These are phyloP conservation scores for Larimichthys crocea DNA, from an alignment of 2,113 vertebrate species.

Conservation along the genomic window DNA sequence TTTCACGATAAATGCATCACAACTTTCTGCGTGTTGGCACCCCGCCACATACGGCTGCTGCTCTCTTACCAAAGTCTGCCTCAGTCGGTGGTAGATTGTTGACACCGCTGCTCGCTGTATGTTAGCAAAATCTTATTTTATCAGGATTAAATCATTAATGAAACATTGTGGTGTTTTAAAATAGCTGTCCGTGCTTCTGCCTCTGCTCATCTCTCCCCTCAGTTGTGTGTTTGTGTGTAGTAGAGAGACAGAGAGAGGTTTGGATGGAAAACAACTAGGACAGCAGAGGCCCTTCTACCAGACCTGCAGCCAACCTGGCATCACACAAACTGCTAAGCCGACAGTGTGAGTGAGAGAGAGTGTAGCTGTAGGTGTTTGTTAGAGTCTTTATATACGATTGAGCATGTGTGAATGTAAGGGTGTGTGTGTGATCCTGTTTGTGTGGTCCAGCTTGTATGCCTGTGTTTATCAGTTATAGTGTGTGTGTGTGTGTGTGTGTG, in stretches of 20 bases:
- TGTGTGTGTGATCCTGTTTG: conserved; percentile 22
- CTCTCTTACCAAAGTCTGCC: too few species aligned
- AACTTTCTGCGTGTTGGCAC: not conserved
- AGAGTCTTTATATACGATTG: not conserved
- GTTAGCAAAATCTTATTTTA: not conserved
- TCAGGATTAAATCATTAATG: not conserved
- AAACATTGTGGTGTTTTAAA: conserved; percentile 27
- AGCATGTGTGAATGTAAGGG: not conserved
- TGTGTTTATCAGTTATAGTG: not conserved
- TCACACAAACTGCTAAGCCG: conserved; percentile 44
- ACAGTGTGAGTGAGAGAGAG: not conserved
- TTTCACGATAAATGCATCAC: not conserved
- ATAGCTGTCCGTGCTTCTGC: conserved; percentile 12
- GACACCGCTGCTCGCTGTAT: not conserved
- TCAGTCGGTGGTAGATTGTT: not conserved
- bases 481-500: conserved; percentile 1
- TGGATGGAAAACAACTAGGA: conserved; percentile 68
- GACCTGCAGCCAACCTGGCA: conserved; percentile 69
- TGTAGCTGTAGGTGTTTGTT: conserved; percentile 2
- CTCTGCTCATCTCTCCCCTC: not conserved
- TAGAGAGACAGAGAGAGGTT: not conserved
- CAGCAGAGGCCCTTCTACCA: conserved; percentile 53
- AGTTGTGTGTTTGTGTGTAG: not conserved
- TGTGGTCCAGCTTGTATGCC: not conserved
- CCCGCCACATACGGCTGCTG: too few species aligned